phyloP scores from a whole-genome alignment of 2,113 vertebrate species.

The Poecile atricapillus region DNA sequence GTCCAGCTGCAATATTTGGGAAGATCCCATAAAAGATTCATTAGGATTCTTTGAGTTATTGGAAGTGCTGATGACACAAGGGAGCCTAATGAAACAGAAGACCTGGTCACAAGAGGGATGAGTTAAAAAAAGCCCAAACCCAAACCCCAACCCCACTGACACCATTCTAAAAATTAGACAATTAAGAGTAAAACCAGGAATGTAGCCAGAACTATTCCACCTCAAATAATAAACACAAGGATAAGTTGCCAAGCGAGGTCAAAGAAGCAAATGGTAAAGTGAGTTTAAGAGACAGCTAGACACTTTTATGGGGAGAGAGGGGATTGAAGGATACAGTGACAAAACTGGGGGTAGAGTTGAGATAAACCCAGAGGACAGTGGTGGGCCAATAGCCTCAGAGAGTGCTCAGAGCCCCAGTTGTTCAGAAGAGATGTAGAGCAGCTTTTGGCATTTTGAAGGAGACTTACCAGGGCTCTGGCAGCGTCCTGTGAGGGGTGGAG shows the following conservation, averaged over 20 bases:
- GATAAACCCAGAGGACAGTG: conserved; percentile 32
- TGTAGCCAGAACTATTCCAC: conserved; percentile 49
- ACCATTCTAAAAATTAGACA: conserved; percentile 36
- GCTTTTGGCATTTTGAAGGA: neutral
- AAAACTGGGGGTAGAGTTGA: conserved; percentile 24
- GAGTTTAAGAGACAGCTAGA: conserved; percentile 58
- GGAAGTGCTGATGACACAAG: neutral
- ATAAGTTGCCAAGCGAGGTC: conserved; percentile 62
- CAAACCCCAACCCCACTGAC: conserved; percentile 4
- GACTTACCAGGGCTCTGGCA: neutral
- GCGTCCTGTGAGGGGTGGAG: neutral
- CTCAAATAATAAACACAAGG: conserved; percentile 63
- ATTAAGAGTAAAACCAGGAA: conserved; percentile 43
- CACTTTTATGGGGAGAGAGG: conserved; percentile 58
- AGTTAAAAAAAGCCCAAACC: neutral
- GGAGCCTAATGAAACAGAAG: conserved; percentile 32
- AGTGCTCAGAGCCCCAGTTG: neutral
- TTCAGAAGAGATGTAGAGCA: neutral
- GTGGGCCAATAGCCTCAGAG: neutral
- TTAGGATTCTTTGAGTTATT: conserved; percentile 22
- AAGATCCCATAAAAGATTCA: conserved; percentile 36
- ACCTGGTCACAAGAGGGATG: neutral
- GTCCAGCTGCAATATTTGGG: neutral
- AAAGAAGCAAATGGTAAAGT: conserved; percentile 63
- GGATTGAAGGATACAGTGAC: conserved; percentile 57